Conservation (phyloP, 2,797 vertebrate species). For the Myotis myotis region DNA sequence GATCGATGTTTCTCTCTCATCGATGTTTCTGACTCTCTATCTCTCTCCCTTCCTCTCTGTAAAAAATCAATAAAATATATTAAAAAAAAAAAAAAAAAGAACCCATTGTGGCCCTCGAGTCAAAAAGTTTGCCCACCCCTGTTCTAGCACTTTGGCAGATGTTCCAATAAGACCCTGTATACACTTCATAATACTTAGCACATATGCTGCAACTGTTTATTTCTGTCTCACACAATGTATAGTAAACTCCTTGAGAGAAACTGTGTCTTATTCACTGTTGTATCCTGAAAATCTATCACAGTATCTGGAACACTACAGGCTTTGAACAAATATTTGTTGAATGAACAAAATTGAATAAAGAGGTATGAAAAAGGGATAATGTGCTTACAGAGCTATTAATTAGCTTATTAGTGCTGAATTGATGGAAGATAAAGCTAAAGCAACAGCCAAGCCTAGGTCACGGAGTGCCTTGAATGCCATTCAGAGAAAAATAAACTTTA, state of each 20-base stretch:
- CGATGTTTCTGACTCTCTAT: no score
- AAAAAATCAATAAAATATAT: no score
- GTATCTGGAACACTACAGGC: background rate
- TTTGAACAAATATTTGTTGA: conserved; percentile 41
- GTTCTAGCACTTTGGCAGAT: conserved; percentile 1
- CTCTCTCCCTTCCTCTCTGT: no score
- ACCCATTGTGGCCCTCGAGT: no score
- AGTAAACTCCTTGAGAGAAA: background rate
- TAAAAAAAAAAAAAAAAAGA: no score
- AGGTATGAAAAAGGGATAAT: background rate
- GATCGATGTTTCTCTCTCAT: no score
- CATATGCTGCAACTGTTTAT: background rate
- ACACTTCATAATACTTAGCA: background rate
- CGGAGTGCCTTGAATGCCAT: background rate
- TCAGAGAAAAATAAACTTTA: conserved; percentile 20
- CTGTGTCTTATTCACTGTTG: background rate
- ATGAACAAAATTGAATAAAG: background rate
- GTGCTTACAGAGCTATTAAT: background rate
- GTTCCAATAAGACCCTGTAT: background rate
- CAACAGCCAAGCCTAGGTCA: background rate
- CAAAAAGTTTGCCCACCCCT: background rate
- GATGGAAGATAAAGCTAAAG: conserved; percentile 6
- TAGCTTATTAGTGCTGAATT: background rate
- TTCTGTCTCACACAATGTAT: background rate
- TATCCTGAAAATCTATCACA: background rate